Conservation (phyloP, 30 jellyfish, hydroid and myxozoan genomes). For the Catostylus mosaicus region DNA sequence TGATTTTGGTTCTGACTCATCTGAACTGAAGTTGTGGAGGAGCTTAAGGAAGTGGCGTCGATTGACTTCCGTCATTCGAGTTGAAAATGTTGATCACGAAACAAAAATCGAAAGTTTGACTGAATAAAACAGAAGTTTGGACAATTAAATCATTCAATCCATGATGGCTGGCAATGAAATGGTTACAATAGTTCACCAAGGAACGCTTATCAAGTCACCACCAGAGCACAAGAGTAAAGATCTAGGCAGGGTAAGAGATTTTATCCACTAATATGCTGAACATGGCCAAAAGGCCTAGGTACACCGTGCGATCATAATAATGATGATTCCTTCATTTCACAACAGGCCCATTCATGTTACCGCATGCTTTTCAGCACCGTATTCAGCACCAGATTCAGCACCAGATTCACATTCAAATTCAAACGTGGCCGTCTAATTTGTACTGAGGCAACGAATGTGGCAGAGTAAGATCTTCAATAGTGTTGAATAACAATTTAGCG, state of each 20-base stretch:
- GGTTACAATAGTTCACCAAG: conserved; percentile 64
- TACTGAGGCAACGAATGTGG: too few relatives aligned
- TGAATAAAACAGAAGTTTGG: background rate
- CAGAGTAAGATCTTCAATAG: too few relatives aligned
- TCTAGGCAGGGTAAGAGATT: conserved; percentile 76
- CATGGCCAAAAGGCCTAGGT: too few relatives aligned
- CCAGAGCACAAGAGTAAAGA: conserved; percentile 90
- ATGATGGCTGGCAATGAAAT: conserved; percentile 47
- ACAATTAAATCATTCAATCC: background rate
- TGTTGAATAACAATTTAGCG: too few relatives aligned
- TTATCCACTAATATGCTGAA: background rate
- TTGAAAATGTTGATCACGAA: background rate
- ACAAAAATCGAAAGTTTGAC: background rate
- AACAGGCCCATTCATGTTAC: too few relatives aligned
- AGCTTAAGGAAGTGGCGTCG: conserved; percentile 45
- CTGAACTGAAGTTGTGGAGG: conserved; percentile 45
- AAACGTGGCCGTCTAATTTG: too few relatives aligned
- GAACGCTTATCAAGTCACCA: conserved; percentile 89
- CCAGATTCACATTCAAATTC: too few relatives aligned
- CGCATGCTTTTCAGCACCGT: too few relatives aligned
- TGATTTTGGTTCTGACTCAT: too few relatives aligned
- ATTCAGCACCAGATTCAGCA: too few relatives aligned
- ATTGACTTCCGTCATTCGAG: background rate
- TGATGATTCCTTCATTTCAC: too few relatives aligned
- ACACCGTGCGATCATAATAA: too few relatives aligned